Evolutionary conservation across 2,113 vertebrate genomes (phyloP).

Genomic region (Orcinus orca): DNA sequence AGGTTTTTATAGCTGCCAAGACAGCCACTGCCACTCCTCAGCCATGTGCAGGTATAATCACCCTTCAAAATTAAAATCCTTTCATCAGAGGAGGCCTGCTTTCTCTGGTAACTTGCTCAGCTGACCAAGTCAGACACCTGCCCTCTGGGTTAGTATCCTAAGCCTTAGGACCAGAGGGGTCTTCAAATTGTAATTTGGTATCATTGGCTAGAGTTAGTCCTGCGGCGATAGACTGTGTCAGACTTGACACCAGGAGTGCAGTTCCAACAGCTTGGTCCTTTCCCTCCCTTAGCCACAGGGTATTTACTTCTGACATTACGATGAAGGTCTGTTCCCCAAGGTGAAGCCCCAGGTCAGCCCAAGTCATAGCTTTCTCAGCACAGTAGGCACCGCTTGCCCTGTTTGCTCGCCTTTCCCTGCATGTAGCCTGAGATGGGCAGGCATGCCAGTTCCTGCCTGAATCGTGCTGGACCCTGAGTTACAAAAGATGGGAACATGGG

Average conservation of each 20-base stretch:
- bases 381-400: neutral
- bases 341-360: neutral
- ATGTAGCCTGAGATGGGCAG: neutral
- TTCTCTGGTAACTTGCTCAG: constrained; percentile 16
- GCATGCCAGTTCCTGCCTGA: neutral
- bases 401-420: neutral
- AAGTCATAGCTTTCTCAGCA: neutral
- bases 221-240: neutral
- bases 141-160: neutral
- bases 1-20: neutral
- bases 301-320: neutral
- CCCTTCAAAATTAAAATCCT: neutral
- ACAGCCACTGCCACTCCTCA: neutral
- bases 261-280: neutral
- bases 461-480: neutral
- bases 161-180: neutral
- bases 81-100: neutral
- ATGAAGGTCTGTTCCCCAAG: neutral
- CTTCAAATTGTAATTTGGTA: neutral
- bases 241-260: neutral
- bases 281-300: neutral
- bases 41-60: neutral
- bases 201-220: neutral
- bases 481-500: neutral
- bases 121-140: neutral